Conservation (phyloP, 2,113 vertebrate species). For the Gnathonemus longibarbis region DNA sequence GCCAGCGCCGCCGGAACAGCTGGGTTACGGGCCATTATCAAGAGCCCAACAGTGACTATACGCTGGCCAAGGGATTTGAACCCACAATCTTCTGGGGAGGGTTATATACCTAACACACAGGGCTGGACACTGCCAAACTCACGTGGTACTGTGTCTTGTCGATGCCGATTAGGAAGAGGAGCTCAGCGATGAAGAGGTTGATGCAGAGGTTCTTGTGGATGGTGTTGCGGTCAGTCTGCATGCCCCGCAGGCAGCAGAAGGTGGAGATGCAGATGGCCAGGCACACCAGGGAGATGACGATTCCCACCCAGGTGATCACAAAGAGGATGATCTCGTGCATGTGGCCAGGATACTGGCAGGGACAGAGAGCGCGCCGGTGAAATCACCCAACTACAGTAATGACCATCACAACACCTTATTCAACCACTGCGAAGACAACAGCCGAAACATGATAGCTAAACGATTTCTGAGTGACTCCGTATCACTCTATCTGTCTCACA, state of each 20-base stretch:
- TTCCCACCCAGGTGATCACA: constrained; percentile 92
- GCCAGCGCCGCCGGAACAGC: neutral
- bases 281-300: constrained; percentile 87
- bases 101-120: neutral
- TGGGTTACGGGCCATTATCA: neutral
- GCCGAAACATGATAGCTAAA: neutral
- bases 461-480: neutral
- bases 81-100: neutral
- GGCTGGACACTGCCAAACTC: constrained; percentile 27
- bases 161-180: constrained; percentile 90
- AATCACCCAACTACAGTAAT: neutral
- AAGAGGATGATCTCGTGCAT: constrained; percentile 85
- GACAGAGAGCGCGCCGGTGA: neutral
- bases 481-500: neutral
- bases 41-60: neutral
- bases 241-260: constrained; percentile 88
- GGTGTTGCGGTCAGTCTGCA: constrained; percentile 88
- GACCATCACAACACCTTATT: neutral
- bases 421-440: neutral
- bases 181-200: constrained; percentile 89
- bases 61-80: neutral
- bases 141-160: constrained; percentile 91
- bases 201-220: constrained; percentile 97
- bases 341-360: constrained; percentile 69
- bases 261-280: constrained; percentile 90